Evolutionary conservation across 2,888 invertebrate species (phyloP).

Genomic region (Mesorhabditis spiculigera): DNA sequence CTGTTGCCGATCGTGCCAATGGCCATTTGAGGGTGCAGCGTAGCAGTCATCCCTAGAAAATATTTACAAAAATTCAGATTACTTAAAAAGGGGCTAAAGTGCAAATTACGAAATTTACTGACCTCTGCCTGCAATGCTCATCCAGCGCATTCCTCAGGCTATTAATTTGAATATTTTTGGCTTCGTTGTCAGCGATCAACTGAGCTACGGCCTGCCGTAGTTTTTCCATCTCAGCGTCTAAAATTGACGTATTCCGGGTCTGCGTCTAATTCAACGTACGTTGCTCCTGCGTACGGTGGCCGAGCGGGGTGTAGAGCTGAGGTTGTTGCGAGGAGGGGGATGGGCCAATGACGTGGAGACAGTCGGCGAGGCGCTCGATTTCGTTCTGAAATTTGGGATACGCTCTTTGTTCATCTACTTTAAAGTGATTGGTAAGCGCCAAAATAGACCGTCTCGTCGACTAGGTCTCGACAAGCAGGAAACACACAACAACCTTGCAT

Average conservation of each 20-base stretch:
- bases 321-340: neutral
- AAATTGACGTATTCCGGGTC: constrained; percentile 14
- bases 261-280: neutral
- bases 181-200: constrained; percentile 62
- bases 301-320: constrained; percentile 13
- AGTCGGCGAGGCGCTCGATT: constrained; percentile 43
- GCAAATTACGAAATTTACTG: neutral
- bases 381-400: constrained; percentile 26
- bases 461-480: too few relatives aligned
- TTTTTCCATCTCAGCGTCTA: constrained; percentile 63
- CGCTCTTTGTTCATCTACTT: too few relatives aligned
- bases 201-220: constrained; percentile 62
- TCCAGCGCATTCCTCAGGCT: constrained; percentile 58
- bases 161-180: constrained; percentile 62
- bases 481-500: too few relatives aligned
- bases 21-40: neutral
- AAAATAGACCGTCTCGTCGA: too few relatives aligned
- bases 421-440: too few relatives aligned
- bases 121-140: constrained; percentile 27
- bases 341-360: constrained; percentile 35
- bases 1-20: neutral
- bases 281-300: constrained; percentile 14
- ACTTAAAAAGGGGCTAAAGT: neutral
- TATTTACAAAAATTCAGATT: too few relatives aligned
- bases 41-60: constrained; percentile 4